Evolutionary conservation across 2,888 invertebrate genomes (phyloP).

Genomic region (Eupithecia abbreviata): DNA sequence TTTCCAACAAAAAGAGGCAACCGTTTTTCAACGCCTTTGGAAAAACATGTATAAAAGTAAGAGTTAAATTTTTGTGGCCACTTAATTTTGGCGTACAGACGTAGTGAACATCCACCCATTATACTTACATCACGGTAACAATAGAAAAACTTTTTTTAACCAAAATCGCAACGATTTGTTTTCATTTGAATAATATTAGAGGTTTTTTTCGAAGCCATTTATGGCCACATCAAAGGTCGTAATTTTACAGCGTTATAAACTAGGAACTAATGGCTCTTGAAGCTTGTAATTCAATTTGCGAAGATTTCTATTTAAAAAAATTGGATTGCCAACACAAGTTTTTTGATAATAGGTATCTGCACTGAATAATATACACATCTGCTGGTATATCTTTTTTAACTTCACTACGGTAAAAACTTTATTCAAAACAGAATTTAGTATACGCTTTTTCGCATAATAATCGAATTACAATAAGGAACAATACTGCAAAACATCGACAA

Average conservation of each 20-base stretch:
- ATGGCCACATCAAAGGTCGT: neutral
- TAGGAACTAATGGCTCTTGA: neutral
- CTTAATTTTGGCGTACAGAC: neutral
- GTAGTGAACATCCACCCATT: neutral
- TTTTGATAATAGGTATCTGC: neutral
- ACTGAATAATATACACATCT: neutral
- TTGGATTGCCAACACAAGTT: neutral
- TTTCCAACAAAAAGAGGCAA: neutral
- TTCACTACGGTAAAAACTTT: neutral
- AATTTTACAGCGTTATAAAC: neutral
- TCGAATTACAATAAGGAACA: neutral
- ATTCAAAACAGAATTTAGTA: neutral
- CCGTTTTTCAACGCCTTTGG: neutral
- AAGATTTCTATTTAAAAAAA: neutral
- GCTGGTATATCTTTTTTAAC: neutral
- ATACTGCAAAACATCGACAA: neutral
- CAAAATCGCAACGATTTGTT: too few relatives aligned
- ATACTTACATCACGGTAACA: neutral
- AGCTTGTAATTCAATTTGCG: neutral
- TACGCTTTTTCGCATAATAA: slow-evolving; percentile 1
- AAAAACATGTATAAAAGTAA: neutral
- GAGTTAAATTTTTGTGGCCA: neutral
- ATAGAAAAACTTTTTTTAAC: too few relatives aligned
- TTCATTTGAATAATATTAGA: neutral
- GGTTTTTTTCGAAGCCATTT: neutral